Evolutionary conservation across 2,888 invertebrate species (phyloP), one percentile per base, ranked within the genome.

Genomic region (Acrobasis repandana): DNA sequence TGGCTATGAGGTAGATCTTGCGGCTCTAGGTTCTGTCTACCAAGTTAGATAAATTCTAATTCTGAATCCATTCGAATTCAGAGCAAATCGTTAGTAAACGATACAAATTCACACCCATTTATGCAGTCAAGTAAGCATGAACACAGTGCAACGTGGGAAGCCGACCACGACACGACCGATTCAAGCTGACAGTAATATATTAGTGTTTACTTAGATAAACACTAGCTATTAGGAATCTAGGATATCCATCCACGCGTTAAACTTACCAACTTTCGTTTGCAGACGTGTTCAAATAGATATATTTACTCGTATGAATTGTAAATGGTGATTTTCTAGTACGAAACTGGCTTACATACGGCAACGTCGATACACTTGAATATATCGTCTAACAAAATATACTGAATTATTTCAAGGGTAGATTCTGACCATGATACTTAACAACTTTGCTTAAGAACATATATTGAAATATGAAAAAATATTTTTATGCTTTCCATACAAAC

Each of bases 161-260:
- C 15, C 51, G 33, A 51, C 51, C 51, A 52, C 52, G 52, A 52
- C 34, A 52, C 34, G 52, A 52, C 36, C 36, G 15, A 52, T 52
- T 52, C 52, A 18, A 15, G 36, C 52, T 16, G 36, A 52, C 34
- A 15, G 34, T 51, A 46, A 47, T 56, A 38, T 56, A 28, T 56
- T 56, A 47, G 46, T 56, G n/a, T 28, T 56, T 56, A 56, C 46
- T 46, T 15, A 46, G 46, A 56, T 56, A 56, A 47, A 47, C 47
- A 56, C 47, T 15, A 47, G 56, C n/a, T 14, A 56, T 15, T 11
- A 14, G 48, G 48, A 58, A 58, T 58, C 48, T 58, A 58, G 57
- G 57, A 58, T 58, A 16, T 16, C 57, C 48, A 48, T 46, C 56
- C n/a, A 56, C n/a, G 47, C 15, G 36, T 56, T 56, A 16, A 33